Base-by-base conservation (phyloP, 1,140 invertebrate genomes). In the Papilio polytes region DNA sequence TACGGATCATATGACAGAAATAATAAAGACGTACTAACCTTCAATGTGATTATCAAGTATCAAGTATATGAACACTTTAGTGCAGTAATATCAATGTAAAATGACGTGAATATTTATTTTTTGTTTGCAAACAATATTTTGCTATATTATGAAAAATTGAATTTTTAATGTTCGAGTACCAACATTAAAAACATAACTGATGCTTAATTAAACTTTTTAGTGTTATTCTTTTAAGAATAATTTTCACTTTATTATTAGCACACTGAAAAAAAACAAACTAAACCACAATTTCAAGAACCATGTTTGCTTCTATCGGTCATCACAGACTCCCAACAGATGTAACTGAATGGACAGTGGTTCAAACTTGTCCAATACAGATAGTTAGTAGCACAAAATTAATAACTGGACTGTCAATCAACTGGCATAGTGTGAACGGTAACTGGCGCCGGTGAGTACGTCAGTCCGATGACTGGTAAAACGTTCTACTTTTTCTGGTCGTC, bases 61-160 rank as follows among this genome's bases (percentile, higher is more conserved):
- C 72, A 73, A 51, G 56, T 41, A 41, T 51, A 48, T 20, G 20
- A 20, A 74, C 73, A n/a, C n/a, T 22, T 53, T 51, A 77, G 13
- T 26, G 51, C 74, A 77, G 53, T 53, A 51, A 77, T 77, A 31
- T 76, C 48, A 56, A 26, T 59, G 26, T 77, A 31, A 18, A 46
- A 78, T 36, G 15, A 59, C 36, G 41, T 31, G 56, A 63, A 48
- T 78, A 20, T 56, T 56, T 56, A 56, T 56, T n/a, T 20, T 56
- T n/a, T 56, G 77, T 78, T 78, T 78, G 77, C 77, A 78, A 78
- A 78, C 77, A 78, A 78, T 44, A 78, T 70, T 70, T 70, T 31
- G 22, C 26, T 70, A 31, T 31, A 70, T 18, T 70, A 31, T 7
- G 22, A 13, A 31, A 70, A 15, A 13, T 48, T 6, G 53, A 56